Conservation (phyloP, 2,888 invertebrate genomes). For the Herminia tarsipennalis region DNA sequence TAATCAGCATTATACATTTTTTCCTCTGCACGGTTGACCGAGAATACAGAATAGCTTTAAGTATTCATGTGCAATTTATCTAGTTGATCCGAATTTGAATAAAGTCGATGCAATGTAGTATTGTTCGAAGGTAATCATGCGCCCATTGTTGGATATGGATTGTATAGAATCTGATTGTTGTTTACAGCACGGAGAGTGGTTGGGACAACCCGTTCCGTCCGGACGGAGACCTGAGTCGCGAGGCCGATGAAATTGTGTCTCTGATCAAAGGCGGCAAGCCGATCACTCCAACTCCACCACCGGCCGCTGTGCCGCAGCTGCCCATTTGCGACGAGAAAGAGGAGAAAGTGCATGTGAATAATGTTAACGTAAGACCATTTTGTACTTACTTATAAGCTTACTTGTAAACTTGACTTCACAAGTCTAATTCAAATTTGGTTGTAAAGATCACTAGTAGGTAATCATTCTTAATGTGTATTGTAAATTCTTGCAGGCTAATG, state of each 20-base stretch:
- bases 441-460: background rate
- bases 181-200: conserved; percentile 95
- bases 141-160: conserved; percentile 13
- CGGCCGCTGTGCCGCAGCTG: conserved; percentile 77
- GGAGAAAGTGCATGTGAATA: conserved; percentile 72
- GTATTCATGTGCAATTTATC: conserved; percentile 32
- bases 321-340: conserved; percentile 81
- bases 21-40: conserved; percentile 14
- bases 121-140: conserved; percentile 34
- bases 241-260: conserved; percentile 98
- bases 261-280: conserved; percentile 96
- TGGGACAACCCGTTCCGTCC: conserved; percentile 99
- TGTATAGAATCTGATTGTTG: conserved; percentile 15
- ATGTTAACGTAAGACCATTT: conserved; percentile 64
- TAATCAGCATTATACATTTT: conserved; percentile 10
- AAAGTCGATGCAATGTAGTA: conserved; percentile 25
- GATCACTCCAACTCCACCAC: conserved; percentile 90
- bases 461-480: background rate
- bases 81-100: conserved; percentile 22
- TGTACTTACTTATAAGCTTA: background rate
- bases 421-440: no score
- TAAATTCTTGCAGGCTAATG: conserved; percentile 56
- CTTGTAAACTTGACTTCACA: no score
- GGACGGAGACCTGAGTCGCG: conserved; percentile 96
- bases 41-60: conserved; percentile 7